These are phyloP conservation scores for Cottus gobio DNA, from an alignment of 2,113 vertebrate species.

Conservation along the genomic window DNA sequence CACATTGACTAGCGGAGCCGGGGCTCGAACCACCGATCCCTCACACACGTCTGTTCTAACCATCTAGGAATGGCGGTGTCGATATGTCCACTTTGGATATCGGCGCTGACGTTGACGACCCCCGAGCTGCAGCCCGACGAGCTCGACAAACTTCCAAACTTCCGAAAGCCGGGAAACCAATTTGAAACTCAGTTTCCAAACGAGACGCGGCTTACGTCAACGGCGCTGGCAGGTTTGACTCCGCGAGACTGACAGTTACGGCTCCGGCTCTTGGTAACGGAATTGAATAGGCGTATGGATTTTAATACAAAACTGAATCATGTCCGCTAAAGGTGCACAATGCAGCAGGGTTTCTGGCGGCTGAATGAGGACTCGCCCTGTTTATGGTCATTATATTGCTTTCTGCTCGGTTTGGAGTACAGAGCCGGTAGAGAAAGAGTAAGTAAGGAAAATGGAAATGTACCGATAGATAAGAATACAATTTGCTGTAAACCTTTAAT, in stretches of 20 bases:
- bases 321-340: constrained; percentile 34
- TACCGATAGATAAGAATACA: neutral
- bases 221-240: constrained; percentile 24
- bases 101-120: neutral
- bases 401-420: constrained; percentile 6
- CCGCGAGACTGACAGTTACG: constrained; percentile 20
- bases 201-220: constrained; percentile 33
- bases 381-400: constrained; percentile 25
- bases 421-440: neutral
- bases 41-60: constrained; percentile 1
- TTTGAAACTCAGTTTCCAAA: constrained; percentile 15
- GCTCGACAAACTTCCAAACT: neutral
- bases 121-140: neutral
- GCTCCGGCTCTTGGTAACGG: constrained; percentile 4
- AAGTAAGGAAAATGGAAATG: neutral
- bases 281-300: constrained; percentile 23
- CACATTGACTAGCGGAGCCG: too few relatives aligned
- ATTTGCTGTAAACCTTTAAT: neutral
- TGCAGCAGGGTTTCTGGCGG: neutral
- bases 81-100: constrained; percentile 1
- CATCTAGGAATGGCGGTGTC: neutral
- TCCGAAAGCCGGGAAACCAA: neutral
- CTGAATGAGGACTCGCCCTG: constrained; percentile 27
- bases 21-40: too few relatives aligned
- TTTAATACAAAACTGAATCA: constrained; percentile 42